Evolutionary conservation across 2,797 vertebrate species (phyloP).

Genomic region (Rhabdophis nuchalis): DNA sequence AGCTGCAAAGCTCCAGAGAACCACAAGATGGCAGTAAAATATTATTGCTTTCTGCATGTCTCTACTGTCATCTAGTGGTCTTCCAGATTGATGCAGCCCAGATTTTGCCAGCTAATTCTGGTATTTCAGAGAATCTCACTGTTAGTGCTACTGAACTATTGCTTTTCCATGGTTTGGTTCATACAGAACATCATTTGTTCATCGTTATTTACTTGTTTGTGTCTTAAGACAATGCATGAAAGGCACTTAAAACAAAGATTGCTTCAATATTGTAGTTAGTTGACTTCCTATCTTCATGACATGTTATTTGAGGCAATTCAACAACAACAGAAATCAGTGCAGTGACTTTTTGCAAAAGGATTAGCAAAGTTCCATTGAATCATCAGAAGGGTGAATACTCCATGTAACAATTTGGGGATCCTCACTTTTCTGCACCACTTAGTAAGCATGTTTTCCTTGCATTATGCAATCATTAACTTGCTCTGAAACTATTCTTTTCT

Average conservation of each 20-base stretch:
- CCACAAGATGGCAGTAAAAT: not conserved
- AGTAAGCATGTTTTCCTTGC: not conserved
- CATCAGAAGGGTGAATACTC: not conserved
- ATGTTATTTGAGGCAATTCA: not conserved
- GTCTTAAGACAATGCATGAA: not conserved
- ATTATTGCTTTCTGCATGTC: not conserved
- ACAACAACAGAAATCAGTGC: not conserved
- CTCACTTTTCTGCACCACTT: not conserved
- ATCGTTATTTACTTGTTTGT: not conserved
- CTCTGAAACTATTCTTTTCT: not conserved
- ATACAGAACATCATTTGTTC: not conserved
- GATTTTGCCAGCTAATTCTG: not conserved
- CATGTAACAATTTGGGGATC: not conserved
- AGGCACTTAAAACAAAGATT: not conserved
- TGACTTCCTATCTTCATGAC: not conserved
- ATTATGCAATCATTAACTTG: not conserved
- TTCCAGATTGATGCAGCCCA: not conserved
- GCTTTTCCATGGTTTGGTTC: not conserved
- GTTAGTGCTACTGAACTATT: not conserved
- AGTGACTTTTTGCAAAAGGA: not conserved
- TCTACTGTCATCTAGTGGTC: not conserved
- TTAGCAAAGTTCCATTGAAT: not conserved
- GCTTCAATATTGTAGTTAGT: not conserved
- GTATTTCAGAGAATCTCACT: not conserved
- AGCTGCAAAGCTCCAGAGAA: not conserved